phyloP scores from a whole-genome alignment of 1,140 invertebrate genomes.

The Polyergus mexicanus region DNA sequence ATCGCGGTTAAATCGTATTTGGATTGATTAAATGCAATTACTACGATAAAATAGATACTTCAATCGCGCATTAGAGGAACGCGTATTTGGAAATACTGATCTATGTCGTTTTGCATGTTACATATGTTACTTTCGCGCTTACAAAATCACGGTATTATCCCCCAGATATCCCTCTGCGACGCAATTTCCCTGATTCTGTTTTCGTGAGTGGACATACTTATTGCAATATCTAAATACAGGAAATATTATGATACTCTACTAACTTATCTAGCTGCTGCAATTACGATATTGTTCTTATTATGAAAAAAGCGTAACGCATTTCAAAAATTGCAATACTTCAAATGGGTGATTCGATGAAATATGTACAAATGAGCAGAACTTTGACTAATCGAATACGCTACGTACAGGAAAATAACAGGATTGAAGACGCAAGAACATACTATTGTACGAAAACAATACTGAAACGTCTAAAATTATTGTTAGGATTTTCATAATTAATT shows the following conservation, averaged over 20 bases:
- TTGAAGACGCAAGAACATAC: neutral
- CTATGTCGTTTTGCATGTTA: neutral
- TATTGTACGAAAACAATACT: conserved; percentile 6
- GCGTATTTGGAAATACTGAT: neutral
- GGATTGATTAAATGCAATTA: neutral
- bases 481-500: neutral
- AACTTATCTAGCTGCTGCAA: neutral
- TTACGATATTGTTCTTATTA: neutral
- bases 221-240: conserved; percentile 24
- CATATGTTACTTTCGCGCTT: neutral
- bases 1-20: conserved; percentile 24
- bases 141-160: conserved; percentile 24
- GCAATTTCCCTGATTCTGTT: conserved; percentile 18
- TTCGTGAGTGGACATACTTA: conserved; percentile 12
- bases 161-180: neutral
- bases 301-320: neutral
- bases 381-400: neutral
- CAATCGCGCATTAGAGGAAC: neutral
- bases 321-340: neutral
- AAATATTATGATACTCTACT: conserved; percentile 25
- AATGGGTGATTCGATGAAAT: neutral
- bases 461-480: conserved; percentile 25
- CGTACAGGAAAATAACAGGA: conserved; percentile 7
- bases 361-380: neutral
- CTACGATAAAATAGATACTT: conserved; percentile 33